Evolutionary conservation across 2,113 vertebrate species (phyloP).

Genomic region (Nothoprocta pentlandii): DNA sequence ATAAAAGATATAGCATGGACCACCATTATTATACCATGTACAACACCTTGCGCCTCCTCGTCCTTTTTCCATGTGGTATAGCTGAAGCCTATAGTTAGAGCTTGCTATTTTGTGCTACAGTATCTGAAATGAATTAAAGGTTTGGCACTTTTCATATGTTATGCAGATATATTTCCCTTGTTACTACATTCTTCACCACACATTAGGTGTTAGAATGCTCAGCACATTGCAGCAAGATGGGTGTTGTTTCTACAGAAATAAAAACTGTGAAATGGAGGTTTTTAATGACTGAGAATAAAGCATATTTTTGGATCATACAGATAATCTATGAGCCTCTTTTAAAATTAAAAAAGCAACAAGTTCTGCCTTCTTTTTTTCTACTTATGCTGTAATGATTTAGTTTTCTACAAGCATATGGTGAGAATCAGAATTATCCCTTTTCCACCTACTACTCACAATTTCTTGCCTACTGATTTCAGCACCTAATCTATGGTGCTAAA

Average conservation of each 20-base stretch:
- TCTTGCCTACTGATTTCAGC: slow-evolving; percentile 74
- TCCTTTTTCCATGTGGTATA: neutral
- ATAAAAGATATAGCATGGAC: neutral
- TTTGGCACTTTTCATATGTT: slow-evolving; percentile 49
- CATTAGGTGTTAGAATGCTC: slow-evolving; percentile 57
- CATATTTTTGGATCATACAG: slow-evolving; percentile 60
- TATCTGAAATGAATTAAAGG: slow-evolving; percentile 59
- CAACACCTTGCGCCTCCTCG: neutral
- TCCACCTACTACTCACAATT: slow-evolving; percentile 73
- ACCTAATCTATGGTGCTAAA: slow-evolving; percentile 78
- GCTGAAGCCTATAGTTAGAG: neutral
- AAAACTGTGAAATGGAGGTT: slow-evolving; percentile 66
- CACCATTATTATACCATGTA: rapidly evolving
- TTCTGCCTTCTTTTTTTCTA: slow-evolving; percentile 53
- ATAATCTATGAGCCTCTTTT: slow-evolving; percentile 46
- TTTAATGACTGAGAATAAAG: slow-evolving; percentile 61
- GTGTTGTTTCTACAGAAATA: slow-evolving; percentile 67
- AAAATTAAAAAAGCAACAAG: slow-evolving; percentile 75
- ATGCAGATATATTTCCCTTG: slow-evolving; percentile 57
- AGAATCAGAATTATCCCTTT: slow-evolving; percentile 77
- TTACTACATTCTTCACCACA: slow-evolving; percentile 67
- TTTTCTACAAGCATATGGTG: slow-evolving; percentile 79
- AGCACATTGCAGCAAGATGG: slow-evolving; percentile 45
- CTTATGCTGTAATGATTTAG: slow-evolving; percentile 63
- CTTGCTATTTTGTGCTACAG: neutral